Evolutionary conservation across 2,113 vertebrate species (phyloP).

Genomic region (Tringa solitaria): DNA sequence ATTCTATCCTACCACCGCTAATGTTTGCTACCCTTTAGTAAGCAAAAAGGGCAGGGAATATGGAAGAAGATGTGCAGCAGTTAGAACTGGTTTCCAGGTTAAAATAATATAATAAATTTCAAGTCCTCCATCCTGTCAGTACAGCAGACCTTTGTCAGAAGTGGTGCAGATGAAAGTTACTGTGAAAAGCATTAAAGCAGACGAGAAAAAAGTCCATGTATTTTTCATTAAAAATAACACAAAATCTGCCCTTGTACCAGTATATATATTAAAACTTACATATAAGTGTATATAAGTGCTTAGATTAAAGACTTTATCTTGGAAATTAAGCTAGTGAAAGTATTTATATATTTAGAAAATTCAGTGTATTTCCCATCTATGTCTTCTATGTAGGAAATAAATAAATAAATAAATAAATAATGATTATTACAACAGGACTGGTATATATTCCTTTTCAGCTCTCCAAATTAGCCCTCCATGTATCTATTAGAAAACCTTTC

Average conservation of each 20-base stretch:
- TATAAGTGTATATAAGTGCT: not conserved
- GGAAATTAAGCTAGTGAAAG: not conserved
- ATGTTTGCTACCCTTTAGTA: not conserved
- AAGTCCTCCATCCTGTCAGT: not conserved
- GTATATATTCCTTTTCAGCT: not conserved
- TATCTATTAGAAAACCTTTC: not conserved
- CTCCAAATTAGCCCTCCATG: not conserved
- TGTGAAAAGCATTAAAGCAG: rapidly evolving
- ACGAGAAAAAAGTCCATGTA: not conserved
- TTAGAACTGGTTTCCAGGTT: not conserved
- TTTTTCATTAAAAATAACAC: not conserved
- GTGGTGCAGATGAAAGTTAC: not conserved
- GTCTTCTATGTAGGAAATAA: not conserved
- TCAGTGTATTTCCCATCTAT: rapidly evolving
- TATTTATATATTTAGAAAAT: not conserved
- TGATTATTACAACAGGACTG: not conserved
- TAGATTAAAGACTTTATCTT: not conserved
- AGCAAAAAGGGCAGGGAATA: not conserved
- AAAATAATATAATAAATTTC: not conserved
- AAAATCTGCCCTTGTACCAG: not conserved
- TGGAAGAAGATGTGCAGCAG: not conserved
- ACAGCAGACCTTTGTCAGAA: not conserved
- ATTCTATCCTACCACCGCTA: not conserved
- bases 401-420: not conserved
- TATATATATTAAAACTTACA: rapidly evolving